phyloP scores from a whole-genome alignment of 35 echinoderm and acorn worm genomes.

The Ophiothrix spiculata region DNA sequence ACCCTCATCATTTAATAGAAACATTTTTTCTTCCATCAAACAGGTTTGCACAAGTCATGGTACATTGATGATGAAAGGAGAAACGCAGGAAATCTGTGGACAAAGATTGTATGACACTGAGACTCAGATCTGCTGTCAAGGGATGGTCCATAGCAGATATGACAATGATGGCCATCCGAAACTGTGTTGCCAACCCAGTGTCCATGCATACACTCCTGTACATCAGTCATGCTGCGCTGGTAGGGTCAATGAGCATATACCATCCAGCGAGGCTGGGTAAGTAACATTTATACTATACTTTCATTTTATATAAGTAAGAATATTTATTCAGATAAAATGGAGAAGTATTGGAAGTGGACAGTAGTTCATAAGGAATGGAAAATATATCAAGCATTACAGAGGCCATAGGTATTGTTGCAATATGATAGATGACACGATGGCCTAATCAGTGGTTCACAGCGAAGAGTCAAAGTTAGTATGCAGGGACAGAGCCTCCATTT shows the following conservation, averaged over 20 bases:
- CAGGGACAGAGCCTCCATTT: too few relatives aligned
- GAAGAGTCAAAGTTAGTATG: background rate
- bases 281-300: background rate
- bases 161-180: conserved; percentile 8
- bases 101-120: background rate
- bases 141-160: background rate
- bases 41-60: conserved; percentile 18
- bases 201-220: background rate
- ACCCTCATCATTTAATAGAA: too few relatives aligned
- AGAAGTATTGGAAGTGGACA: background rate
- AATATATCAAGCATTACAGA: background rate
- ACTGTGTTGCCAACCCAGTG: conserved; percentile 4
- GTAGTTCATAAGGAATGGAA: background rate
- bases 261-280: conserved; percentile 11
- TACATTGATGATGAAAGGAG: background rate
- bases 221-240: conserved; percentile 17
- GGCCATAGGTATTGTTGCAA: background rate
- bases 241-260: conserved; percentile 14
- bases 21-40: too few relatives aligned
- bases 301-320: background rate
- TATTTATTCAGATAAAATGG: background rate
- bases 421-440: background rate
- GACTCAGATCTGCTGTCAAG: conserved; percentile 14
- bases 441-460: background rate
- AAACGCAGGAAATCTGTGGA: background rate